Evolutionary conservation across 2,888 invertebrate species (phyloP), one percentile per base, ranked within the genome.

Genomic region (Tanytarsus gracilentus): DNA sequence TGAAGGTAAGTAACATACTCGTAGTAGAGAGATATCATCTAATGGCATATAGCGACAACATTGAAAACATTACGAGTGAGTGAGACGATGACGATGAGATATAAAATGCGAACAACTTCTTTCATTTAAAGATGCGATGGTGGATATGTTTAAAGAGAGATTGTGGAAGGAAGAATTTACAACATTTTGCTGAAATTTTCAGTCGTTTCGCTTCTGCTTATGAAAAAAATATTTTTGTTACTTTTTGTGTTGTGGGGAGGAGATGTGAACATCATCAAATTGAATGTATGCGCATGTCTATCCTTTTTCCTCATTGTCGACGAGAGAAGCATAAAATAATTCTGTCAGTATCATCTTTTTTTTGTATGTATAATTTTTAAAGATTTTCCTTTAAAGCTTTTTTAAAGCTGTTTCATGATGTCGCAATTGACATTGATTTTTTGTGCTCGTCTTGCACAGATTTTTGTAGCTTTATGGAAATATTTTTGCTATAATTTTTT

Each of bases 91-190:
- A n/a, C n/a, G n/a, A n/a, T 16, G 27, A 36, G 7, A 36, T 18
- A 53, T 27, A 51, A 16, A 53, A 29, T 51, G 29, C 30, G 29
- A 18, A 51, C 51, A 51, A 51, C 51, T 51, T 44, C 51, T 51
- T 51, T 51, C 51, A 30, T 51, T 51, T 30, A 30, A 30, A 53
- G 53, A 53, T 53, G 53, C 33, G 53, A 36, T 53, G 33, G 36
- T n/a, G n/a, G n/a, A n/a, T n/a, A n/a, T 25, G 36, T 23, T 53
- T 25, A 26, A 26, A 49, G 27, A 49, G 49, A 49, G 23, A 33
- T 44, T 18, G 44, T 44, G 18, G 53, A 44, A 21, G 8, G 6
- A 44, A 44, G 21, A 53, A 14, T 53, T 53, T 36, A 53, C 53
- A 53, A 53, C 51, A 51, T 51, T 39, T 51, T 30, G 51, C 30